Percentiles rank a stretch among this genome's conserved stretches.
These are phyloP conservation scores for Hydropsyche tenuis DNA, from an alignment of 1,140 invertebrate species.

Conservation along the genomic window DNA sequence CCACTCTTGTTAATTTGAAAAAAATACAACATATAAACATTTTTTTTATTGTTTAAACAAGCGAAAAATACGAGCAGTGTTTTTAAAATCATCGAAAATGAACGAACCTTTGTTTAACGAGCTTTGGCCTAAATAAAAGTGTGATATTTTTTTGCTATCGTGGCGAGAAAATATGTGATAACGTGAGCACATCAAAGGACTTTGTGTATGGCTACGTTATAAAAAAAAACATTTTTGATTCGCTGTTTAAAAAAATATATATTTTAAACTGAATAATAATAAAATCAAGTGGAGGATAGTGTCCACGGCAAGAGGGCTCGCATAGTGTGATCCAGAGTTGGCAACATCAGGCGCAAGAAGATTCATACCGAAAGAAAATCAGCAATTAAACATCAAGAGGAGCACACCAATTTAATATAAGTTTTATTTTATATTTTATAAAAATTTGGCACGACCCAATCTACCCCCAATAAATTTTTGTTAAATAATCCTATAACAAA, in stretches of 20 bases:
- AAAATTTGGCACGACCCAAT: constrained; percentile 27
- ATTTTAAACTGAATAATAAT: background rate
- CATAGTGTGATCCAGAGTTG: constrained; percentile 9
- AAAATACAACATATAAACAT: constrained; percentile 21
- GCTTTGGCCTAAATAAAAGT: constrained; percentile 24
- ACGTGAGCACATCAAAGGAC: background rate
- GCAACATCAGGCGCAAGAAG: constrained; percentile 48
- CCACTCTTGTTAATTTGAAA: constrained; percentile 26
- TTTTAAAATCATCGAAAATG: constrained; percentile 16
- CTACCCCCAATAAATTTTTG: background rate
- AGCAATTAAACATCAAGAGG: constrained; percentile 43
- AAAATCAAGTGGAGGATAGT: constrained; percentile 36
- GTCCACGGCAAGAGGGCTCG: constrained; percentile 16
- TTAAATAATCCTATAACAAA: constrained; percentile 11
- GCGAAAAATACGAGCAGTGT: constrained; percentile 1
- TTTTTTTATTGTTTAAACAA: constrained; percentile 5
- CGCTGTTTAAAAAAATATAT: background rate
- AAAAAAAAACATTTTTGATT: background rate
- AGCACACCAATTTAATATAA: constrained; percentile 44
- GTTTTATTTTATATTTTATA: constrained; percentile 36
- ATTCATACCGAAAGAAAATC: constrained; percentile 37
- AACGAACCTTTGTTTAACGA: constrained; percentile 23
- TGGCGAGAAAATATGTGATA: constrained; percentile 1
- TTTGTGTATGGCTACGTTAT: constrained; percentile 16
- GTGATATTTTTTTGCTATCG: background rate